Evolutionary conservation across 2,797 vertebrate genomes (phyloP), one percentile per base, ranked within the genome.

Genomic region (Coluber constrictor): DNA sequence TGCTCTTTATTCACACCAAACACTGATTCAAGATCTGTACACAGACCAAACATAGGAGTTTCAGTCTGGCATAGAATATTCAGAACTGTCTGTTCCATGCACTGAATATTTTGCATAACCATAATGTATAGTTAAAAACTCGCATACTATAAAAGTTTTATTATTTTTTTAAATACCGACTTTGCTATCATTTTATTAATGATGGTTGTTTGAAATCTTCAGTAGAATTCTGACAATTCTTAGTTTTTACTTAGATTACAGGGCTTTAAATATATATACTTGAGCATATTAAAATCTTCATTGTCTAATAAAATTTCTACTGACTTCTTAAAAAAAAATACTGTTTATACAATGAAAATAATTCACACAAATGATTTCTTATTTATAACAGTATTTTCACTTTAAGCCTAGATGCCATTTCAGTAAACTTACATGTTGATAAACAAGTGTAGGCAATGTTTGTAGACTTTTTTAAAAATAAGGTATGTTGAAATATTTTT

Each of bases 321-420:
- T 25, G 27, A 23, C 91, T 32, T 37, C 90, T 32, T 93, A 91
- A 92, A 86, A 63, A 94, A 94, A 83, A 25, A 47, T 47, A 25
- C 79, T 83, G 4, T 43, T 25, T 47, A 43, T 83, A 47, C 70
- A 47, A 47, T 25, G 10, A 83, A 83, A 83, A 5, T 25, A 83
- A 15, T 92, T 79, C 10, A 1, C 5, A 89, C 18, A 96, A 18
- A 93, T 93, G 55, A 1, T 95, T 0, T 95, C 90, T 95, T 70
- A 92, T 94, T 95, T 54, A 86, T 63, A 32, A 88, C 66, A 10
- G 91, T 90, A 63, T 29, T 90, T 91, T 88, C 29, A 56, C 15
- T 94, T 51, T 95, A 18, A 94, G 1, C 9, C 94, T 3, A 1
- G 27, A 47, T 61, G 2, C 29, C 87, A 91, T 92, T 23, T 95